Base-by-base conservation (phyloP, 2,888 invertebrate genomes). In the Erebia ligea region DNA sequence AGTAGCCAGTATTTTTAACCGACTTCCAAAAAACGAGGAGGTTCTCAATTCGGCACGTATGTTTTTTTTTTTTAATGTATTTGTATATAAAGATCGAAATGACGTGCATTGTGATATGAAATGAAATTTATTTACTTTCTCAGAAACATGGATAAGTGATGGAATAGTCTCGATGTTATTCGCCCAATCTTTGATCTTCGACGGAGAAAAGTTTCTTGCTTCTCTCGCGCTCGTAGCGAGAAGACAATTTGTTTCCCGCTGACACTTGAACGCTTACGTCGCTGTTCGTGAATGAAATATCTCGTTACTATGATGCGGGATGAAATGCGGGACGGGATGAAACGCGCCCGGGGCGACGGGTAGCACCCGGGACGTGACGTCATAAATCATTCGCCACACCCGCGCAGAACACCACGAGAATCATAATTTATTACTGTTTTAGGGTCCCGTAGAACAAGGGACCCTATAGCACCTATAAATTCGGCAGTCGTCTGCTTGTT, bases 241-340 rank as follows among this genome's bases (percentile, higher is more conserved):
- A 2, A 45, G 15, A 48, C 21, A 62, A 48, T 62, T 61, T 62
- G 8, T 52, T 61, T 62, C 21, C 4, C 62, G 62, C 48, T 62
- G 62, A 62, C 62, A 48, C 45, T 21, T 2, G 15, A 62, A 45
- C 42, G 62, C 62, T 48, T 62, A 48, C 45, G 21, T 19, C 61
- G 61, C 61, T 19, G 8, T 48, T 45, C 19, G 15, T 9, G 62
- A 48, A 48, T 62, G 62, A 62, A 62, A 62, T 62, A 62, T 62
- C 48, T 62, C 62, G 21, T 13, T 48, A 62, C 45, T 61, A 48
- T 21, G 45, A 48, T 45, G 48, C 13, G 62, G 45, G 61, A 61
- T 61, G 61, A 59, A 42, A 59, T 42, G 59, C 17, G 59, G 40
- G 40, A 17, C 1, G 59, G 25, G 3, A 34, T 34, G 59, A 42